Conservation (phyloP, 2,888 invertebrate species). For the Drosophila macrospina region DNA sequence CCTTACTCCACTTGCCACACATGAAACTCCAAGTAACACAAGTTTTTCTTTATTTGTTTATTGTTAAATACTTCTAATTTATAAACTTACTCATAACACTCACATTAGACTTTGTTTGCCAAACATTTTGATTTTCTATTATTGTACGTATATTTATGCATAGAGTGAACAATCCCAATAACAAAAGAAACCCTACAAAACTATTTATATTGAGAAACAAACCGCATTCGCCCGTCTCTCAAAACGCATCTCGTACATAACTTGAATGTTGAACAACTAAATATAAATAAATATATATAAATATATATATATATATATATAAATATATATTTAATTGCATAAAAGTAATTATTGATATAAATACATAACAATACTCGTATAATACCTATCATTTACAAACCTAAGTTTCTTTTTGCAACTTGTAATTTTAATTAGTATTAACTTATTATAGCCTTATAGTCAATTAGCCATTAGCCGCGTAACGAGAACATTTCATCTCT, state of each 20-base stretch:
- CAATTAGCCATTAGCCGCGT: slow-evolving; percentile 34
- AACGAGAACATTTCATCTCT: slow-evolving; percentile 19
- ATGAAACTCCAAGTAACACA: slow-evolving; percentile 46
- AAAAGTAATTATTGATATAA: slow-evolving; percentile 20
- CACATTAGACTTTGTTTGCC: slow-evolving; percentile 50
- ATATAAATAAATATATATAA: slow-evolving; percentile 5
- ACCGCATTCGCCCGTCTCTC: slow-evolving; percentile 57
- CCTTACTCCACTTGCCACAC: slow-evolving; percentile 1
- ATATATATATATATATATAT: slow-evolving; percentile 12
- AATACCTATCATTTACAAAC: slow-evolving; percentile 16
- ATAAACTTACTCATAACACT: slow-evolving; percentile 14
- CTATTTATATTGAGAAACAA: slow-evolving; percentile 17
- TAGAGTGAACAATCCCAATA: slow-evolving; percentile 32
- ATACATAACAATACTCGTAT: slow-evolving; percentile 11
- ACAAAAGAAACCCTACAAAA: slow-evolving; percentile 8
- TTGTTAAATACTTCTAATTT: not conserved
- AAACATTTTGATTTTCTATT: slow-evolving; percentile 15
- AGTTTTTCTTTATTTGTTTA: slow-evolving; percentile 1
- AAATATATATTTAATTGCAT: slow-evolving; percentile 32
- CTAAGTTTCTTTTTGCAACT: slow-evolving; percentile 49
- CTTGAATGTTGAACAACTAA: slow-evolving; percentile 49
- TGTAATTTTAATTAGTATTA: slow-evolving; percentile 49
- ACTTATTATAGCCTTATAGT: slow-evolving; percentile 31
- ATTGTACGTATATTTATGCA: slow-evolving; percentile 52
- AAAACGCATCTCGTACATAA: slow-evolving; percentile 53